Percentiles rank a stretch among this genome's conserved stretches.
phyloP scores from a whole-genome alignment of 1,140 invertebrate genomes.

The Aradophagus sp. region DNA sequence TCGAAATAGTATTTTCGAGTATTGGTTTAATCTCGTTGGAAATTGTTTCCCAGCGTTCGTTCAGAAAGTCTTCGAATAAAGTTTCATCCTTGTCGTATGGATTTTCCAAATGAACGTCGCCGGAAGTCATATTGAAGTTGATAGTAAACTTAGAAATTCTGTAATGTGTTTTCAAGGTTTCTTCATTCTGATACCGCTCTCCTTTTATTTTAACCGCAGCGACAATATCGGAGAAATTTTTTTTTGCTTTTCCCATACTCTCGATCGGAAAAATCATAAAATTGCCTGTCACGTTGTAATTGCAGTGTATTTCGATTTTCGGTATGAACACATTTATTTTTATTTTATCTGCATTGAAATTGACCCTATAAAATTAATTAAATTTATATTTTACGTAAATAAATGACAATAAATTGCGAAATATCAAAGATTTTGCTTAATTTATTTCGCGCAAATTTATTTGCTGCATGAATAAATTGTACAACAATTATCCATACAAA shows the following conservation, averaged over 20 bases:
- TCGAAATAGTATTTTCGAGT: slow-evolving; percentile 75
- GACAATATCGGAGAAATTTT: slow-evolving; percentile 80
- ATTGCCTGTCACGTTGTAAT: slow-evolving; percentile 77
- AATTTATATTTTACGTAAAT: too few relatives aligned
- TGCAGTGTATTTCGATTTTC: slow-evolving; percentile 73
- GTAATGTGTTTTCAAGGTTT: slow-evolving; percentile 73
- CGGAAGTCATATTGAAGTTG: slow-evolving; percentile 78
- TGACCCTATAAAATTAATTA: slow-evolving; percentile 4
- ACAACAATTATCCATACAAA: too few relatives aligned
- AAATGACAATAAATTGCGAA: too few relatives aligned
- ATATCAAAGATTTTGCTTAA: too few relatives aligned
- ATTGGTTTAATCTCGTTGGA: slow-evolving; percentile 78
- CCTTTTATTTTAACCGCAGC: slow-evolving; percentile 77
- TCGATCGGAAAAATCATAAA: slow-evolving; percentile 79
- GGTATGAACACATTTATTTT: slow-evolving; percentile 73
- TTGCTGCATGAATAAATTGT: too few relatives aligned
- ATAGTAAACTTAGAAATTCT: slow-evolving; percentile 79
- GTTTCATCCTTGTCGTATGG: slow-evolving; percentile 82
- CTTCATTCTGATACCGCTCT: slow-evolving; percentile 72
- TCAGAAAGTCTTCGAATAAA: slow-evolving; percentile 78
- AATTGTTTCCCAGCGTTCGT: slow-evolving; percentile 79
- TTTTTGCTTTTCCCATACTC: slow-evolving; percentile 75
- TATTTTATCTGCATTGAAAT: slow-evolving; percentile 5
- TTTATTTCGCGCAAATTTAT: too few relatives aligned
- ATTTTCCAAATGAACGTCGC: slow-evolving; percentile 79